Conservation (phyloP, 2,113 vertebrate genomes). For the Columba livia region DNA sequence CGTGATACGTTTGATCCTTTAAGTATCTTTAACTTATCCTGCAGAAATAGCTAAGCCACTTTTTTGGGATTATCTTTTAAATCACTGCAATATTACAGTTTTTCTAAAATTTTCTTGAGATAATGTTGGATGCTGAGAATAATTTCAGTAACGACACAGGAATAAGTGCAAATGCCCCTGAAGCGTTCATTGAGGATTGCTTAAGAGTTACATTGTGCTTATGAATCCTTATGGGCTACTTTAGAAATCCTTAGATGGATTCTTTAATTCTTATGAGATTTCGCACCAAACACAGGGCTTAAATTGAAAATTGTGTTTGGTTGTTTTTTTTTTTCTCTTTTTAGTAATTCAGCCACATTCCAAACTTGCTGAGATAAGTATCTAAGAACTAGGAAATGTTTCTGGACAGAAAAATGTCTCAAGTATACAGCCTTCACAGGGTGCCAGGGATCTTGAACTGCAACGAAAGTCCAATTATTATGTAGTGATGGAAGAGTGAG, state of each 20-base stretch:
- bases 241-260: constrained; percentile 25
- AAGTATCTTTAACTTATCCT: constrained; percentile 49
- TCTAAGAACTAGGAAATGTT: neutral
- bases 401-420: neutral
- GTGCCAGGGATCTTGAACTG: neutral
- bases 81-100: constrained; percentile 13
- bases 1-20: constrained; percentile 32
- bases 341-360: neutral
- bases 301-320: neutral
- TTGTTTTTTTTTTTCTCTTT: neutral
- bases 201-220: constrained; percentile 2
- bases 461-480: neutral
- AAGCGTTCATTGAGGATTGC: constrained; percentile 18
- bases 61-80: constrained; percentile 33
- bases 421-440: neutral
- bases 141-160: constrained; percentile 4
- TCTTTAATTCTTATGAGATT: constrained; percentile 16
- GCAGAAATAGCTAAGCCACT: neutral
- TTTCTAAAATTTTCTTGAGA: constrained; percentile 3
- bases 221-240: constrained; percentile 26
- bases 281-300: neutral
- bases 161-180: neutral
- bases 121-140: constrained; percentile 3
- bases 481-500: neutral
- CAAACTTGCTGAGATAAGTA: neutral